phyloP scores from a whole-genome alignment of 2,113 vertebrate genomes.

The Myrmophylax atrothorax region DNA sequence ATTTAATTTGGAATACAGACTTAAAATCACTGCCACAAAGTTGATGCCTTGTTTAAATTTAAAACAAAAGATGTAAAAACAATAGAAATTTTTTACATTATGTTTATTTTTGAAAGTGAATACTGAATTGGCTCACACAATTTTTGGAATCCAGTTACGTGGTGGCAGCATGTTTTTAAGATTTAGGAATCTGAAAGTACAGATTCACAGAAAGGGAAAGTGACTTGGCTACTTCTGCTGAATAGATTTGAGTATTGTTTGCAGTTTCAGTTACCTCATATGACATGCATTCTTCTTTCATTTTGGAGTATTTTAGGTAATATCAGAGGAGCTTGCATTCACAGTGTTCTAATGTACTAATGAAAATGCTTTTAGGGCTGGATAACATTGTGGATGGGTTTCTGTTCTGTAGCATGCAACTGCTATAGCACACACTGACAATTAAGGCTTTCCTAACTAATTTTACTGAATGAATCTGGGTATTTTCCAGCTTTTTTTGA shows the following conservation, averaged over 20 bases:
- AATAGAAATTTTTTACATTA: background rate
- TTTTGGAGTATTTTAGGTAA: background rate
- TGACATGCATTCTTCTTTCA: background rate
- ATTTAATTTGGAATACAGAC: background rate
- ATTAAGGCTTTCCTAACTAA: background rate
- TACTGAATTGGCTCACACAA: background rate
- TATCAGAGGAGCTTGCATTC: background rate
- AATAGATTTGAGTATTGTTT: background rate
- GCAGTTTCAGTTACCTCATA: background rate
- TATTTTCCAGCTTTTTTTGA: background rate
- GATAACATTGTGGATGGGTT: background rate
- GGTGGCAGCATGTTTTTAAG: background rate
- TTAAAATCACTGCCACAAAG: background rate
- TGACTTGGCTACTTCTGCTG: background rate
- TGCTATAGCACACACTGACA: background rate
- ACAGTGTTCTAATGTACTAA: background rate
- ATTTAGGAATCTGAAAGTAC: background rate
- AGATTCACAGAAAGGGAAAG: background rate
- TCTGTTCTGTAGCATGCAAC: background rate
- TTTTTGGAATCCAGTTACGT: background rate
- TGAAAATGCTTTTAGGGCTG: background rate
- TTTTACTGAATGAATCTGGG: background rate
- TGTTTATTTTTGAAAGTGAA: background rate
- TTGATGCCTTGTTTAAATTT: background rate
- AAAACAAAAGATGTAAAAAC: background rate